Evolutionary conservation across 2,888 invertebrate species (phyloP), one percentile per base, ranked within the genome.

Genomic region (Bombylius major): DNA sequence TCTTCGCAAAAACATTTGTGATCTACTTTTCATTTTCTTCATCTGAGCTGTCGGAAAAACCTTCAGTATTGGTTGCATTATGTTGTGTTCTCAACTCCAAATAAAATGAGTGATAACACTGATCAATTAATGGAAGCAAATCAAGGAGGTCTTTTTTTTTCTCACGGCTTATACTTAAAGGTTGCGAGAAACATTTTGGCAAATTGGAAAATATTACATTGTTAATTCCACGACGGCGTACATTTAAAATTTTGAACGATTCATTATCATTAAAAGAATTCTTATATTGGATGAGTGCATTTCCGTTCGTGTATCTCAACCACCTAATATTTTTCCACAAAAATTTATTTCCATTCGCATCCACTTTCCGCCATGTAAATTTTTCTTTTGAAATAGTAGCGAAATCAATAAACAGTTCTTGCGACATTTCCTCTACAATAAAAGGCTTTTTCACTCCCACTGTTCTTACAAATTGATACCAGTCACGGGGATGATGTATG

Each of bases 61-160:
- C 23, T 23, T 1, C 23, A 23, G 3, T 3, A 23, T 23, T 23
- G 23, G 3, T 23, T 23, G 23, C 23, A 23, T 23, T 2, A 23
- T 23, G 2, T 23, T 23, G 23, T 23, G 23, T 23, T 23, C 23
- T 23, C 23, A 23, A 23, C 23, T 23, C 23, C 23, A 23, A 23
- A 23, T 23, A 23, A 23, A 23, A 23, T 23, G 23, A 23, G 3
- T 23, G 23, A 23, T 23, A 23, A 23, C 23, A 23, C 23, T 23
- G 23, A 23, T 23, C 23, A 23, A 23, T 23, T 23, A 23, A 23
- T 23, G 23, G 23, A 11, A 53, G 11, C 42, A 48, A 14, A 33
- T 48, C 48, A 23, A 53, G 32, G 31, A 53, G 44, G 23, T 53
- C 36, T 53, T 36, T 39, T 34, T n/a, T 53, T n/a, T 52, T 51